These are phyloP conservation scores for Arothron firmamentum DNA, from an alignment of 2,113 vertebrate species.

Conservation along the genomic window DNA sequence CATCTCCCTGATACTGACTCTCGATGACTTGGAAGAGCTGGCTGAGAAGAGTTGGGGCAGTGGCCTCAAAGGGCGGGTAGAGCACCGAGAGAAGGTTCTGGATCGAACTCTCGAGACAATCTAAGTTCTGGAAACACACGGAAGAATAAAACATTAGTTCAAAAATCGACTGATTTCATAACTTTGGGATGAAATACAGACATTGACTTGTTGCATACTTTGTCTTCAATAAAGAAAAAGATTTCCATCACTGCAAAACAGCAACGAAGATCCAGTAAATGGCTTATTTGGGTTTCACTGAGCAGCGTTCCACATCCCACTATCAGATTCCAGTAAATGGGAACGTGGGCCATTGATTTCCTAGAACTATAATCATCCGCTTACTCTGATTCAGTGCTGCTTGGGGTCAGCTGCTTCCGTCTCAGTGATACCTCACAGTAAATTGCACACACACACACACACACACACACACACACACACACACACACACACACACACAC, in stretches of 20 bases:
- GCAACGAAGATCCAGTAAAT: no score
- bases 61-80: conserved; percentile 86
- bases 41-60: conserved; percentile 81
- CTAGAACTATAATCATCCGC: no score
- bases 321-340: no score
- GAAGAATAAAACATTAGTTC: not conserved
- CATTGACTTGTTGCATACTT: not conserved
- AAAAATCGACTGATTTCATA: not conserved
- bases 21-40: conserved; percentile 88
- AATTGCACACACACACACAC: conserved; percentile 27
- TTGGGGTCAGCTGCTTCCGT: conserved; percentile 1
- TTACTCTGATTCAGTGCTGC: no score
- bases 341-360: no score
- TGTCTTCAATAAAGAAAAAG: not conserved
- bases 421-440: conserved; percentile 17
- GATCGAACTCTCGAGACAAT: conserved; percentile 81
- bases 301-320: no score
- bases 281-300: no score
- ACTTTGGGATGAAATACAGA: not conserved
- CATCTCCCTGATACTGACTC: conserved; percentile 78
- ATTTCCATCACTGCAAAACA: no score
- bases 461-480: conserved; percentile 25
- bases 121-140: conserved; percentile 69
- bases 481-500: conserved; percentile 27
- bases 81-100: conserved; percentile 82